phyloP scores from a whole-genome alignment of 2,797 vertebrate species.

The Arrhamphus sclerolepis region DNA sequence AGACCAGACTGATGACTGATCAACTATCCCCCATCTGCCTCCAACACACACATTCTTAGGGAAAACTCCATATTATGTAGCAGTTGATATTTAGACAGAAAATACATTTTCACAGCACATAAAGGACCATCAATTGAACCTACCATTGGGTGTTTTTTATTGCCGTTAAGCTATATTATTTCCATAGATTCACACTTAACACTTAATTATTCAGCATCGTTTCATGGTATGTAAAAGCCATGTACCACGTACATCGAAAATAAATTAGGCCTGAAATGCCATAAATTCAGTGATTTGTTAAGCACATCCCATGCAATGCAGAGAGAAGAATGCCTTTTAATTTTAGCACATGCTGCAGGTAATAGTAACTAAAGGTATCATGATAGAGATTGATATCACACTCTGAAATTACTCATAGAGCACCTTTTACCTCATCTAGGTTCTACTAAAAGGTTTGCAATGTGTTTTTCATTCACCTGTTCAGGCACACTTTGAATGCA shows the following conservation, averaged over 20 bases:
- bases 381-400: slow-evolving; percentile 27
- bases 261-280: slow-evolving; percentile 57
- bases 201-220: slow-evolving; percentile 18
- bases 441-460: too few relatives aligned
- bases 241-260: slow-evolving; percentile 34
- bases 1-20: too few relatives aligned
- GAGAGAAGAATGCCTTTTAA: slow-evolving; percentile 39
- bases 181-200: slow-evolving; percentile 56
- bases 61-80: too few relatives aligned
- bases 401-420: too few relatives aligned
- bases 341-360: slow-evolving; percentile 42
- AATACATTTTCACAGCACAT: slow-evolving; percentile 19
- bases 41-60: too few relatives aligned
- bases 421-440: too few relatives aligned
- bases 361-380: slow-evolving; percentile 52
- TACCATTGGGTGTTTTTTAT: slow-evolving; percentile 46
- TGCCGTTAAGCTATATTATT: slow-evolving; percentile 44
- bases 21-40: too few relatives aligned
- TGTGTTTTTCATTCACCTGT: too few relatives aligned
- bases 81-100: too few relatives aligned
- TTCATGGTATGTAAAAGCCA: slow-evolving; percentile 37
- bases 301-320: slow-evolving; percentile 16
- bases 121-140: slow-evolving; percentile 51
- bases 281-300: slow-evolving; percentile 51
- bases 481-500: too few relatives aligned